These are phyloP conservation scores for Tachysurus vachellii DNA, from an alignment of 2,113 vertebrate species.

Conservation along the genomic window DNA sequence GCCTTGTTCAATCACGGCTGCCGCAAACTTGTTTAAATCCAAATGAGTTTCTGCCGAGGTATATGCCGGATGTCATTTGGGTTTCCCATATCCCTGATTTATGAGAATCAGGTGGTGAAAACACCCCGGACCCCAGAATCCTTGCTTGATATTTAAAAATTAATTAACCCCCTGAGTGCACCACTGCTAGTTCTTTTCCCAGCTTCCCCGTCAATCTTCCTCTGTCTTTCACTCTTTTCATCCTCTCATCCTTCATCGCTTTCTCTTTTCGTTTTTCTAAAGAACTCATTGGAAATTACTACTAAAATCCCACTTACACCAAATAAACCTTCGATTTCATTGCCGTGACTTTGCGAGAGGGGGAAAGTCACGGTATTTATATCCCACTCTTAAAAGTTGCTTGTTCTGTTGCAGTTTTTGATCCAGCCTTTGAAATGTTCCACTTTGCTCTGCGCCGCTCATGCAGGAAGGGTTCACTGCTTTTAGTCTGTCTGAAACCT, in stretches of 20 bases:
- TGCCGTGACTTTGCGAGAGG: neutral
- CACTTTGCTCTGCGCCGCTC: neutral
- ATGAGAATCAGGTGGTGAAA: constrained; percentile 59
- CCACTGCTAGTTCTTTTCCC: constrained; percentile 49
- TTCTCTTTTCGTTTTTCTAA: too few species aligned
- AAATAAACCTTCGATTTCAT: neutral
- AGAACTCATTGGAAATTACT: neutral
- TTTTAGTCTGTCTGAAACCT: constrained; percentile 5
- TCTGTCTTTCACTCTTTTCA: constrained; percentile 54
- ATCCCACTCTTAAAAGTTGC: neutral
- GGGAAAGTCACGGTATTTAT: neutral
- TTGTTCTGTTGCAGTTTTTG: neutral
- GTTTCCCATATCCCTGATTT: constrained; percentile 54
- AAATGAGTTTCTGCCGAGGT: constrained; percentile 61
- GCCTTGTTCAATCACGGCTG: constrained; percentile 57
- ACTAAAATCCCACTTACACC: neutral
- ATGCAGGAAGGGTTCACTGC: neutral
- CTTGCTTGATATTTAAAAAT: constrained; percentile 68
- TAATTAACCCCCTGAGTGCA: constrained; percentile 73
- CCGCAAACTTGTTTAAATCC: constrained; percentile 63
- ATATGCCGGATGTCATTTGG: constrained; percentile 56
- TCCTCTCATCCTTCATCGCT: neutral
- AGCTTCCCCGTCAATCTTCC: constrained; percentile 53
- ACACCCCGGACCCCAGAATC: constrained; percentile 62
- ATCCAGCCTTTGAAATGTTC: neutral